Base-by-base conservation (phyloP, 2,888 invertebrate genomes). In the Zaprionus bogoriensis region DNA sequence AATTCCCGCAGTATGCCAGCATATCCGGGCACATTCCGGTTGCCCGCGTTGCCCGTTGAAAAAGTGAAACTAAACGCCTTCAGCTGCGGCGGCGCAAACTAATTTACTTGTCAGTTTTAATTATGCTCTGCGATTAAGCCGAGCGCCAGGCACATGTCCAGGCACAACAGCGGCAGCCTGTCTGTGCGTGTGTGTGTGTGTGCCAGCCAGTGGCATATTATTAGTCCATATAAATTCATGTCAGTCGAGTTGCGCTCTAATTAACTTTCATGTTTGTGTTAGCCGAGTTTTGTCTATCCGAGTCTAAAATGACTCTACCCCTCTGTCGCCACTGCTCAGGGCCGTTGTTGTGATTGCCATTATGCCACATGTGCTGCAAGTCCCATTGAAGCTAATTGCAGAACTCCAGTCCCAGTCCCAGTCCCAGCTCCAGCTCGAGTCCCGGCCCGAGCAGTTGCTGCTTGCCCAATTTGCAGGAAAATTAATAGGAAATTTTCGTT, bases 71-170 rank as follows among this genome's bases (percentile, higher is more conserved):
- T 66, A 63, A 81, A 62, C 59, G 58, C 47, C 78, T 53, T 64
- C 14, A 23, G 47, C 20, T 45, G 14, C 46, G 39, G 45, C 67
- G 73, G 46, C 69, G 50, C 48, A 78, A 83, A 85, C 86, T 85
- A 83, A 83, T 83, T 83, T 87, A 67, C 69, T 87, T 83, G 82
- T 85, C 86, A 78, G 79, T 82, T 83, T 83, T 85, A 87, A 83
- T 83, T 83, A 83, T 82, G 65, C 47, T 63, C 28, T 45, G 67
- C 83, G 63, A 85, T 71, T 82, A 66, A 75, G 66, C 71, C 70
- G 73, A 60, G 84, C 79, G 69, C 62, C 61, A 73, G 36, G 45
- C 52, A 68, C 58, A 58, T 62, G 64, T 60, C 52, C 67, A 45
- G 42, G 41, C 23, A 38, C 28, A 42, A 25, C 20, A 39, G 1